phyloP scores from a whole-genome alignment of 2,797 vertebrate genomes.

The Thripadectes ignobilis region DNA sequence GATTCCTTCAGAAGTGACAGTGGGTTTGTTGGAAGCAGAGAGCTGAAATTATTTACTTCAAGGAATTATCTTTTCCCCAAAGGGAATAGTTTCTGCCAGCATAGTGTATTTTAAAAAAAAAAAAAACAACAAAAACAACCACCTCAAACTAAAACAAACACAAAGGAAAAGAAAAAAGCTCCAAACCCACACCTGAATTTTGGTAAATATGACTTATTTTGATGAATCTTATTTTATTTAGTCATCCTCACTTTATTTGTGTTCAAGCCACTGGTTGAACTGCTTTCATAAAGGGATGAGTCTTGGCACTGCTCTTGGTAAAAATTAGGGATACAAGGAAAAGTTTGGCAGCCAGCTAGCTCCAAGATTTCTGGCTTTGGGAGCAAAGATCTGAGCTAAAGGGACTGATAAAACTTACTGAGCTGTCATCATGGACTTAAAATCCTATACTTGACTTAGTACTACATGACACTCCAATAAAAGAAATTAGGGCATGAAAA shows the following conservation, averaged over 20 bases:
- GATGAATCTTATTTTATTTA: background rate
- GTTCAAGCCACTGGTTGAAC: background rate
- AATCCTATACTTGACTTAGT: background rate
- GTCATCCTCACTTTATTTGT: background rate
- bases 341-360: background rate
- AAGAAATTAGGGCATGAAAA: slow-evolving; percentile 2
- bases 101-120: background rate
- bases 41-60: background rate
- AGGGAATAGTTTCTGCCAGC: background rate
- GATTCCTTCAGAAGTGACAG: background rate
- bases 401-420: background rate
- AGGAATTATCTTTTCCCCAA: background rate
- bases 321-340: background rate
- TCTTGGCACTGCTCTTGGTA: background rate
- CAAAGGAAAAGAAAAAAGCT: rapidly evolving
- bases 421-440: background rate
- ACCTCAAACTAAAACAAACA: background rate
- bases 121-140: background rate
- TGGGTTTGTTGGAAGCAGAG: background rate
- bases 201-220: background rate
- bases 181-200: background rate
- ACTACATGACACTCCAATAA: background rate
- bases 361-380: background rate
- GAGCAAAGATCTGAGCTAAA: slow-evolving; percentile 1
- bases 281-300: background rate